Evolutionary conservation across 2,113 vertebrate genomes (phyloP).

Genomic region (Myrmecobius fasciatus): DNA sequence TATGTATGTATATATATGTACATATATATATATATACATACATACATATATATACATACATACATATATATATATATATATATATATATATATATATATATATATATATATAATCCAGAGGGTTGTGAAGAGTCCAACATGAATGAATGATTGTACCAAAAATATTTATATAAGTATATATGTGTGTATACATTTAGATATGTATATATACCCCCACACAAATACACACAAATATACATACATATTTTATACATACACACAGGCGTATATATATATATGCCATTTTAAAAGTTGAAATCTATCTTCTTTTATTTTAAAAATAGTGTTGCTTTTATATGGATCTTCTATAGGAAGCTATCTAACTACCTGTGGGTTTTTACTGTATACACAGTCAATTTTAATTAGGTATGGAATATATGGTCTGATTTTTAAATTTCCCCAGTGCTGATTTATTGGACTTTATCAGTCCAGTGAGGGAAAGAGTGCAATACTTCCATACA

Average conservation of each 20-base stretch:
- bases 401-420: slow-evolving; percentile 5
- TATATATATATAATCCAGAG: no score
- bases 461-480: not conserved
- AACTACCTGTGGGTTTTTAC: not conserved
- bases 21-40: no score
- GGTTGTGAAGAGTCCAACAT: no score
- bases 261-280: not conserved
- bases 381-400: not conserved
- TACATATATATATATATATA: no score
- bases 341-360: not conserved
- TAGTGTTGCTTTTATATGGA: not conserved
- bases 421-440: slow-evolving; percentile 38
- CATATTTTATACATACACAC: not conserved
- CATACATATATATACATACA: no score
- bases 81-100: no score
- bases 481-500: not conserved
- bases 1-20: not conserved
- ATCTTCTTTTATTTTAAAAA: not conserved
- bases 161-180: no score
- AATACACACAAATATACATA: not conserved
- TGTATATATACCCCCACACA: no score
- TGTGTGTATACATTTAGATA: no score
- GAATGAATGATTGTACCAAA: no score
- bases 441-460: slow-evolving; percentile 35
- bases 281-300: not conserved